Conservation (phyloP, 53 echinoderm and acorn worm genomes). For the Holothuria leucospilota region DNA sequence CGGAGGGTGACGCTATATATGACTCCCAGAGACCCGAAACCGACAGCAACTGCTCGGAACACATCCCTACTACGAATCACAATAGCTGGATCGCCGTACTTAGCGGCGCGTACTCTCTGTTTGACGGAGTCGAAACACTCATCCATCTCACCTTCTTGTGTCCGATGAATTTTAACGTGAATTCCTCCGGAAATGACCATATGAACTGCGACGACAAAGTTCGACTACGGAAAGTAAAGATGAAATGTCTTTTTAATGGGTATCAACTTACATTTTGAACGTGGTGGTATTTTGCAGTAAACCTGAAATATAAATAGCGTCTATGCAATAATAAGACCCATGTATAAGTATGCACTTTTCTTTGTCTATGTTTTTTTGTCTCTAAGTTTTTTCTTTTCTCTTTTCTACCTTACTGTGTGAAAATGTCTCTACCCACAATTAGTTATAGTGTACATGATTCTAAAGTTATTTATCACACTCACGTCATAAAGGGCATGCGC, state of each 20-base stretch:
- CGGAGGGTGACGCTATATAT: constrained; percentile 91
- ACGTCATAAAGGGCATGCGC: too few relatives aligned
- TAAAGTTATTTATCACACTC: too few relatives aligned
- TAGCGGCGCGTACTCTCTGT: constrained; percentile 69
- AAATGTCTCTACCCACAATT: too few relatives aligned
- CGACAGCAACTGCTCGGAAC: constrained; percentile 90
- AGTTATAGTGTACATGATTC: too few relatives aligned
- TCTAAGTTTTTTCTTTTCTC: too few relatives aligned
- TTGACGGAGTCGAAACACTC: constrained; percentile 85
- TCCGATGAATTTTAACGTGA: constrained; percentile 77
- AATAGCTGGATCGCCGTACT: constrained; percentile 78
- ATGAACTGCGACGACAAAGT: constrained; percentile 86
- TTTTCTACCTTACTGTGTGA: too few relatives aligned
- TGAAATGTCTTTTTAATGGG: not conserved
- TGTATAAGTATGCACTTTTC: too few relatives aligned
- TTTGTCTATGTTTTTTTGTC: too few relatives aligned
- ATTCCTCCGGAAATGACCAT: constrained; percentile 86
- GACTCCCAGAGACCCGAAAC: constrained; percentile 90
- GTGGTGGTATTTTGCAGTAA: not conserved
- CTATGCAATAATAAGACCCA: not conserved
- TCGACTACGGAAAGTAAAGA: constrained; percentile 67
- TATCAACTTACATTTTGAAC: too few relatives aligned
- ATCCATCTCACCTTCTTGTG: constrained; percentile 76
- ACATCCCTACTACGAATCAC: constrained; percentile 88
- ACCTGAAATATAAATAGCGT: not conserved